Evolutionary conservation across 2,113 vertebrate species (phyloP), one percentile per base, ranked within the genome.

Genomic region (Addax nasomaculatus): DNA sequence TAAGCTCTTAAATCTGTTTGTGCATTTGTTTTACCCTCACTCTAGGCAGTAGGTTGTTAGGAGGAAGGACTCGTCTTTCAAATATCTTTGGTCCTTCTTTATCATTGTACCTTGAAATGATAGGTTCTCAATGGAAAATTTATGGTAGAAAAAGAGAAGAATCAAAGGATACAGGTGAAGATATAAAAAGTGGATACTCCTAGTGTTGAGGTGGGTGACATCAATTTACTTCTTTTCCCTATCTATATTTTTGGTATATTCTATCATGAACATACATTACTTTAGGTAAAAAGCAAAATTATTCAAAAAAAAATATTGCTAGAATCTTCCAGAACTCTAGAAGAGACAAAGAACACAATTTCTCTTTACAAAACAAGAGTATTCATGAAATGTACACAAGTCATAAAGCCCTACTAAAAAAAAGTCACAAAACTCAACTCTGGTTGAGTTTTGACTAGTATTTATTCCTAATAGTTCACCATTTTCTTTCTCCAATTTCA

Each of bases 241-340:
- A 89, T 8, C 27, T 92, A 45, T 78, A 91, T 79, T 86, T 95
- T 90, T 76, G 25, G 57, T 93, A 78, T 51, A 21, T 39, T 70
- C 57, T 88, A 94, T 79, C 78, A 95, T n/a, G 10, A 93, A 93
- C 10, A 87, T 36, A 39, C n/a, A 62, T 30, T 78, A 80, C 29
- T 94, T 96, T 70, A 55, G 36, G 29, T 90, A n/a, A 88, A 92
- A 95, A 86, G 47, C 23, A 89, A 83, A 90, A 49, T 47, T 84
- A 67, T 11, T 0, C 2, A 17, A 17, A 17, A 55, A 57, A 81
- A 83, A 53, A 83, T 25, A 43, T 39, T 43, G 3, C 55, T 81
- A 90, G n/a, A 94, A 47, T 81, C 49, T 36, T 85, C 33, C n/a
- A 90, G 23, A 92, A 91, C 33, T 89, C 43, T 62, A 97, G 12